Percentiles rank a stretch among this genome's conserved stretches.
phyloP scores from a whole-genome alignment of 2,888 invertebrate genomes.

The Hoplodrina blanda region DNA sequence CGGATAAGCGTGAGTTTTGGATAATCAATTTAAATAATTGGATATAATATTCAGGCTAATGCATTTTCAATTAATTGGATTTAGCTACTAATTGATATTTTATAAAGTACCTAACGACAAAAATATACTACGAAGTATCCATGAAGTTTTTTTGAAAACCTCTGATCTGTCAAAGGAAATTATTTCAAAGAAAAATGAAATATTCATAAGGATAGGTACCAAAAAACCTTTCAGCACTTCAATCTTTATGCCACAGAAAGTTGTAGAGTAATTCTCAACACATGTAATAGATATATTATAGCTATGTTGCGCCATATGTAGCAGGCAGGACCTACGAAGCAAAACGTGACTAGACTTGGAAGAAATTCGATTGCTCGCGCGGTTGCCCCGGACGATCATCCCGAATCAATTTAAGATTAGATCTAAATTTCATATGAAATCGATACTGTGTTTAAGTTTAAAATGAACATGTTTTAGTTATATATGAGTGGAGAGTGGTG shows the following conservation, averaged over 20 bases:
- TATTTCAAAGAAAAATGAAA: not conserved
- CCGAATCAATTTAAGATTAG: slow-evolving; percentile 85
- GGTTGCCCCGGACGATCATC: slow-evolving; percentile 75
- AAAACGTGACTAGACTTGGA: slow-evolving; percentile 79
- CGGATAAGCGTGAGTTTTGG: slow-evolving; percentile 37
- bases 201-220: not conserved
- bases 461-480: slow-evolving; percentile 39
- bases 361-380: slow-evolving; percentile 78
- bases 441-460: slow-evolving; percentile 53
- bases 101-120: not conserved
- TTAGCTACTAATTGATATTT: not conserved
- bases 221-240: not conserved
- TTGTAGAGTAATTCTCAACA: slow-evolving; percentile 24
- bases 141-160: not conserved
- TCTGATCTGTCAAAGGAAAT: not conserved
- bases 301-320: slow-evolving; percentile 49
- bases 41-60: not conserved
- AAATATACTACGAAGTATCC: too few species aligned
- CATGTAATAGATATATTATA: slow-evolving; percentile 50
- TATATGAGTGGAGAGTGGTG: slow-evolving; percentile 8
- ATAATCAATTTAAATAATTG: slow-evolving; percentile 7
- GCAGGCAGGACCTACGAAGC: slow-evolving; percentile 60
- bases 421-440: slow-evolving; percentile 80
- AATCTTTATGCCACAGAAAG: slow-evolving; percentile 8
- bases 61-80: not conserved